Percentiles rank a stretch among this genome's conserved stretches.
phyloP scores from a whole-genome alignment of 2,113 vertebrate species.

The Petrocephalus zakoni region DNA sequence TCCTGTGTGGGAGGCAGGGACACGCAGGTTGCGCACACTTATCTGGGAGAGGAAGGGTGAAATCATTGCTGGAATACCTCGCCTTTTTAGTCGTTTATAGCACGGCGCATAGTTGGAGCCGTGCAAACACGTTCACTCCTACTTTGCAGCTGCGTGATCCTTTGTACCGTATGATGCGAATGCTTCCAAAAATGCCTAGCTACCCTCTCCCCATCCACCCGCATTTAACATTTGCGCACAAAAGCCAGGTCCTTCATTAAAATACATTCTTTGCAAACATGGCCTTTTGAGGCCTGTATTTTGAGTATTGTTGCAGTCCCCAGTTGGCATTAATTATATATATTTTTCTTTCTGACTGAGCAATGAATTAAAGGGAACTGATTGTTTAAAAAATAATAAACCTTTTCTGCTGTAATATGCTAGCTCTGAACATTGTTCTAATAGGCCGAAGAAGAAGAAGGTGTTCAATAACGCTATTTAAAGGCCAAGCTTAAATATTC shows the following conservation, averaged over 20 bases:
- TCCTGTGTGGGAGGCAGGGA: neutral
- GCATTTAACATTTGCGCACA: neutral
- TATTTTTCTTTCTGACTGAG: neutral
- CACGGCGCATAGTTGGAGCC: neutral
- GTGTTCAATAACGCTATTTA: neutral
- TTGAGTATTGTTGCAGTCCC: neutral
- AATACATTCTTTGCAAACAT: conserved; percentile 8
- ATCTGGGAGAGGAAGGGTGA: neutral
- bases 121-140: neutral
- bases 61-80: neutral
- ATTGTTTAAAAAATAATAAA: neutral
- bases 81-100: neutral
- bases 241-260: conserved; percentile 11
- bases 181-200: neutral
- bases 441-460: neutral
- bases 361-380: neutral
- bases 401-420: neutral
- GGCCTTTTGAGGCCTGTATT: neutral
- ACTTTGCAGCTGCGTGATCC: conserved; percentile 4
- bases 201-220: neutral
- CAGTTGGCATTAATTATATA: neutral
- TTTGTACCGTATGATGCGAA: neutral
- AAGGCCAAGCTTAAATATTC: neutral
- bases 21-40: neutral
- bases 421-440: neutral